Evolutionary conservation across 2,797 vertebrate genomes (phyloP).

Genomic region (Rhinatrema bivittatum): DNA sequence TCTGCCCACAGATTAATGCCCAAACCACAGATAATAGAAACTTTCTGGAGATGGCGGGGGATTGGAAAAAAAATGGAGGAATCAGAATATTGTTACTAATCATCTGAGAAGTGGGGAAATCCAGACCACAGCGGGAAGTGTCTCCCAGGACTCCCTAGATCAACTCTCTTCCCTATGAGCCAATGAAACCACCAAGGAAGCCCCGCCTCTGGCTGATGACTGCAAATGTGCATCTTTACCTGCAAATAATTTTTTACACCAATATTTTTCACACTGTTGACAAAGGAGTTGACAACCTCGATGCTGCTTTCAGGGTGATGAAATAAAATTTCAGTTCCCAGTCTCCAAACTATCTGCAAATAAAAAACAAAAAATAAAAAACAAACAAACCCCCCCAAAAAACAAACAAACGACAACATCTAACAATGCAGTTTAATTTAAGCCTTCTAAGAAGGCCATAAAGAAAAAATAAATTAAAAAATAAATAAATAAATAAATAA

Average conservation of each 20-base stretch:
- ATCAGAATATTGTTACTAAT: no score
- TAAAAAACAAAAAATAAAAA: background rate
- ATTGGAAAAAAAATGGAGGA: no score
- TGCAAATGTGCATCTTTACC: no score
- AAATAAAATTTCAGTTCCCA: conserved; percentile 78
- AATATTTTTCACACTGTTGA: conserved; percentile 77
- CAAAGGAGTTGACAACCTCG: conserved; percentile 69
- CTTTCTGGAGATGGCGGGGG: no score
- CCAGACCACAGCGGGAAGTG: no score
- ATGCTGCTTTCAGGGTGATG: conserved; percentile 65
- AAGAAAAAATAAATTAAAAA: background rate
- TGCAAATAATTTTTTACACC: conserved; percentile 71
- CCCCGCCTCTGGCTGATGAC: no score
- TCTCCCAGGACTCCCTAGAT: no score
- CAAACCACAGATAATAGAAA: no score
- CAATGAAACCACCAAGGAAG: no score
- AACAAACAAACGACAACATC: background rate
- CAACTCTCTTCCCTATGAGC: no score
- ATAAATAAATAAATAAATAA: background rate
- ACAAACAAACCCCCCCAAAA: background rate
- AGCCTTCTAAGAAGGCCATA: background rate
- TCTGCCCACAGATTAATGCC: no score
- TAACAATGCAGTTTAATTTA: background rate
- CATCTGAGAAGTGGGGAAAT: no score
- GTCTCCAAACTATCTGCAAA: conserved; percentile 73